Evolutionary conservation across 2,888 invertebrate species (phyloP).

Genomic region (Megaustenia siamemsis): DNA sequence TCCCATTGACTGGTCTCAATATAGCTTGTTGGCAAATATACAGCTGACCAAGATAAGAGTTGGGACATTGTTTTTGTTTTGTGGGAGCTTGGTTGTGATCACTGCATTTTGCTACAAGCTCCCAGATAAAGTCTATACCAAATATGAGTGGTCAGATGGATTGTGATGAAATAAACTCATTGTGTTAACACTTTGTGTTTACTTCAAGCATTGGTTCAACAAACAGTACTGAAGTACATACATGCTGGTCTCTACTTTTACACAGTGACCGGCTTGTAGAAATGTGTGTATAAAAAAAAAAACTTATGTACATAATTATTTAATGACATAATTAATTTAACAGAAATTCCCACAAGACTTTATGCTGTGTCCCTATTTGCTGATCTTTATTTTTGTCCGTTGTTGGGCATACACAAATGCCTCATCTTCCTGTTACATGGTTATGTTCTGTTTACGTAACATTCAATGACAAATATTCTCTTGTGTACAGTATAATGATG

Average conservation of each 20-base stretch:
- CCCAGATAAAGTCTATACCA: no score
- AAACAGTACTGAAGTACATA: slow-evolving; percentile 6
- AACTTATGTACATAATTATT: slow-evolving; percentile 8
- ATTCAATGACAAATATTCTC: slow-evolving; percentile 1
- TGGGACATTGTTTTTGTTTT: background rate
- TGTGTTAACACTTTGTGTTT: no score
- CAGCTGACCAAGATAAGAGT: no score
- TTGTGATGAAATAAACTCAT: no score
- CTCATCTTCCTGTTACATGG: background rate
- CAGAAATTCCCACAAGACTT: background rate
- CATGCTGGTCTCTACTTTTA: slow-evolving; percentile 5
- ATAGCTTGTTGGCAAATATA: no score
- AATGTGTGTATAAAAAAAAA: background rate
- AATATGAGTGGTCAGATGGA: no score
- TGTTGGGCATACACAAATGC: no score
- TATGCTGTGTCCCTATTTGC: background rate
- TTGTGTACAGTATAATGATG: background rate
- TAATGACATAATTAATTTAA: slow-evolving; percentile 27
- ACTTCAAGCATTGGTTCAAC: no score
- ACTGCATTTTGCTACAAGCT: no score
- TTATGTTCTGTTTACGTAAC: slow-evolving; percentile 13
- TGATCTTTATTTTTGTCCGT: background rate
- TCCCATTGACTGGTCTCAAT: background rate
- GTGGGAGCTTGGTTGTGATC: no score
- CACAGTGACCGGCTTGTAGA: background rate